A percentile compares a stretch with the other conserved stretches of the same genome.
Evolutionary conservation across 2,888 invertebrate genomes (phyloP).

Genomic region (Podotricha telesiphe): DNA sequence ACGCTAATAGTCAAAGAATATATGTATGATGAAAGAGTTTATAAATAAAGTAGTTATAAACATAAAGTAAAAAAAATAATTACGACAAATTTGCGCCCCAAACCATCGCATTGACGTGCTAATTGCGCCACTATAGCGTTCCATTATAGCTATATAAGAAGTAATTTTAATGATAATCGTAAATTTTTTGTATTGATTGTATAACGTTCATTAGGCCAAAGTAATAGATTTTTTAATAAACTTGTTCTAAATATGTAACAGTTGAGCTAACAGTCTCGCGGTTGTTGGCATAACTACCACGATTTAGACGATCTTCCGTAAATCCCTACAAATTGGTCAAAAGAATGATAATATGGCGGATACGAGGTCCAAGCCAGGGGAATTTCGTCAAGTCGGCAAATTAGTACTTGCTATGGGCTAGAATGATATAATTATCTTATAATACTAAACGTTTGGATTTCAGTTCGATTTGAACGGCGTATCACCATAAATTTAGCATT

Average conservation of each 20-base stretch:
- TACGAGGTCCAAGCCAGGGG: conserved; percentile 53
- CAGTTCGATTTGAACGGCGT: too few relatives aligned
- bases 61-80: too few relatives aligned
- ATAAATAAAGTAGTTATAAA: too few relatives aligned
- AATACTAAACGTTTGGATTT: too few relatives aligned
- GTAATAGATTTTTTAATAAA: background rate
- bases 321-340: conserved; percentile 75
- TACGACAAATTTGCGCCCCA: too few relatives aligned
- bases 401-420: conserved; percentile 62
- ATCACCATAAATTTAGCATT: background rate
- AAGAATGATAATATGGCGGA: conserved; percentile 73
- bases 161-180: too few relatives aligned
- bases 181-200: too few relatives aligned
- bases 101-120: too few relatives aligned
- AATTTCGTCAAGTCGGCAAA: conserved; percentile 51
- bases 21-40: too few relatives aligned
- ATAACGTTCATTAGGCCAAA: background rate
- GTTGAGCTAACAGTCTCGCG: background rate
- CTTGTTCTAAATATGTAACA: background rate
- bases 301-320: conserved; percentile 57
- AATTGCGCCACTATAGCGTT: too few relatives aligned
- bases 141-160: too few relatives aligned
- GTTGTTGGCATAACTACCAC: background rate
- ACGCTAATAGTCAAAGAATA: too few relatives aligned
- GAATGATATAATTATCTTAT: conserved; percentile 26